Conservation (phyloP, 1,140 invertebrate genomes). For the Mylabris phalerata region DNA sequence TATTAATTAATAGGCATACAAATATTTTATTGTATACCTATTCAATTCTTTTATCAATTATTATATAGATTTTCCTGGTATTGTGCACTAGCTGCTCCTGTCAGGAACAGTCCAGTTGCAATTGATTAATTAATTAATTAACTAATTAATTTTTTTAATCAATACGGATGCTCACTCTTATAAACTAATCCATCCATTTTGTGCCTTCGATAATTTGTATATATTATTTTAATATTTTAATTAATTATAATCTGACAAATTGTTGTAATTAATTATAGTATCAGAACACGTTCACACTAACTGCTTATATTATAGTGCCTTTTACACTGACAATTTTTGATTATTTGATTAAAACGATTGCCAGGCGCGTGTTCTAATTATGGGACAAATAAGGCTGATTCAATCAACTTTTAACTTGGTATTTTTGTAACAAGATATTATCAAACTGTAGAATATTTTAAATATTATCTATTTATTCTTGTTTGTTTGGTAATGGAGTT, state of each 20-base stretch:
- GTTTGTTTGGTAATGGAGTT: too few species aligned
- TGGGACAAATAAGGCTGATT: too few species aligned
- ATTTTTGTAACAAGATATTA: too few species aligned
- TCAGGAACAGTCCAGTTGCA: conserved; percentile 9
- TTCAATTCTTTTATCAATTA: conserved; percentile 12
- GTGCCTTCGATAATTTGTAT: conserved; percentile 14
- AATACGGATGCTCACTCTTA: conserved; percentile 13
- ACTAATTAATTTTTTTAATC: neutral
- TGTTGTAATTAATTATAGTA: conserved; percentile 12
- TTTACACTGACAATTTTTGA: neutral
- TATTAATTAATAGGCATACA: conserved; percentile 11
- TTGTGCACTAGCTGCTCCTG: conserved; percentile 7
- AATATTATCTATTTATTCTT: too few species aligned
- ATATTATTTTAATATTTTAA: conserved; percentile 8
- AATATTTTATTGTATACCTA: conserved; percentile 7
- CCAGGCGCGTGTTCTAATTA: too few species aligned
- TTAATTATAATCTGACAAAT: conserved; percentile 5
- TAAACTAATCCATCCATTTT: conserved; percentile 15
- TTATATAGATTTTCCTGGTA: neutral
- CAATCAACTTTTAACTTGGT: too few species aligned
- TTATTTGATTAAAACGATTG: too few species aligned
- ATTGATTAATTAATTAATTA: neutral
- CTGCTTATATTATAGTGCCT: conserved; percentile 11
- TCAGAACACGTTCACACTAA: conserved; percentile 5
- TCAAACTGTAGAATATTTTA: too few species aligned